Percentiles rank a stretch among this genome's conserved stretches.
Evolutionary conservation across 1,140 invertebrate species (phyloP).

Genomic region (Oscheius sp.): DNA sequence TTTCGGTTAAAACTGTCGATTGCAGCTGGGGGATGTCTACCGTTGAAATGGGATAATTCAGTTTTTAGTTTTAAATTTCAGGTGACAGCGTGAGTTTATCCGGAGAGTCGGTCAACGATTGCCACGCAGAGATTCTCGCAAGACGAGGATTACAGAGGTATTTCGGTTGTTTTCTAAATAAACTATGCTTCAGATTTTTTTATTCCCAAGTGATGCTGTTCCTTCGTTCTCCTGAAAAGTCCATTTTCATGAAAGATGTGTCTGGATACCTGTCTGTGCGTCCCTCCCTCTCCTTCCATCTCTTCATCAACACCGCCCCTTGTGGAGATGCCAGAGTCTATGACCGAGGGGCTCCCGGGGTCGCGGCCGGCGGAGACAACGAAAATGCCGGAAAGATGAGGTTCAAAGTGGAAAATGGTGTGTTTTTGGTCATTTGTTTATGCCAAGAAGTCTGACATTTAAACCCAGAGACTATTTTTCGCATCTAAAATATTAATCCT

Average conservation of each 20-base stretch:
- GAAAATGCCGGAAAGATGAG: not conserved
- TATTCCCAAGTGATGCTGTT: not conserved
- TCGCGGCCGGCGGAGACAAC: not conserved
- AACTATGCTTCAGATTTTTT: conserved; percentile 8
- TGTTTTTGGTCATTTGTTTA: not conserved
- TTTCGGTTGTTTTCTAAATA: not conserved
- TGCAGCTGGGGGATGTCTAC: not conserved
- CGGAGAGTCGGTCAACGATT: conserved; percentile 23
- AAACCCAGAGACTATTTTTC: not conserved
- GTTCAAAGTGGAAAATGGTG: conserved; percentile 1
- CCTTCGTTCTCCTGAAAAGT: not conserved
- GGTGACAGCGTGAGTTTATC: not conserved
- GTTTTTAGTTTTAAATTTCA: not conserved
- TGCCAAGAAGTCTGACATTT: not conserved
- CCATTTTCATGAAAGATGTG: not conserved
- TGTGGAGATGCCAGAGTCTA: conserved; percentile 29
- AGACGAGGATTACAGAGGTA: conserved; percentile 2
- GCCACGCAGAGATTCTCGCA: conserved; percentile 34
- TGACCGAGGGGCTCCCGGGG: not conserved
- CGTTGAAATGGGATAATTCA: not conserved
- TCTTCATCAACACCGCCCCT: conserved; percentile 28
- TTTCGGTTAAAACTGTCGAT: not conserved
- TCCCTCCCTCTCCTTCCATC: conserved; percentile 12
- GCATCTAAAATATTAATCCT: not conserved
- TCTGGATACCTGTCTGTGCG: not conserved